Evolutionary conservation across 2,797 vertebrate genomes (phyloP).

Genomic region (Vultur gryphus): DNA sequence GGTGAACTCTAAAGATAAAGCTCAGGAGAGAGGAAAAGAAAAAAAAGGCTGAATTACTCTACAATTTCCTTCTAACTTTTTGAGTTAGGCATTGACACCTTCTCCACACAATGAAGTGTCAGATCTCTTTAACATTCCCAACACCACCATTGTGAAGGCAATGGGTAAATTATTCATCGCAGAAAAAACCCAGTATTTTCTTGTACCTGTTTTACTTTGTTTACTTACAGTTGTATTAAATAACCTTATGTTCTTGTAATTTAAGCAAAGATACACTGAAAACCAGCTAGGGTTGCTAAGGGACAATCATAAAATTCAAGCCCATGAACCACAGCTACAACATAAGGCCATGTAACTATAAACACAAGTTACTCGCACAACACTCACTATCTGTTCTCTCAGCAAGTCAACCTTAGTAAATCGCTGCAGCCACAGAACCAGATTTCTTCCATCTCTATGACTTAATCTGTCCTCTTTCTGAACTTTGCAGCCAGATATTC

Average conservation of each 20-base stretch:
- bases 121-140: neutral
- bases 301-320: neutral
- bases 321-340: neutral
- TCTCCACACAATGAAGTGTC: neutral
- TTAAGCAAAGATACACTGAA: neutral
- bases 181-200: neutral
- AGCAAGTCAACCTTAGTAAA: neutral
- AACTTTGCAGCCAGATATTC: neutral
- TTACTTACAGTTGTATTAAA: neutral
- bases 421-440: neutral
- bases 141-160: neutral
- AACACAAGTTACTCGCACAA: neutral
- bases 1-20: neutral
- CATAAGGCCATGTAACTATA: neutral
- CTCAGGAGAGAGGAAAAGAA: neutral
- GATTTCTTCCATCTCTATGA: neutral
- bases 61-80: neutral
- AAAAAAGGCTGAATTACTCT: neutral
- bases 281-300: neutral
- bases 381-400: neutral
- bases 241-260: neutral
- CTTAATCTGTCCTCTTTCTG: neutral
- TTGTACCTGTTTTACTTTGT: neutral
- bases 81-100: neutral
- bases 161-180: neutral